phyloP scores from a whole-genome alignment of 1,140 invertebrate species.

The Dendrolimus kikuchii region DNA sequence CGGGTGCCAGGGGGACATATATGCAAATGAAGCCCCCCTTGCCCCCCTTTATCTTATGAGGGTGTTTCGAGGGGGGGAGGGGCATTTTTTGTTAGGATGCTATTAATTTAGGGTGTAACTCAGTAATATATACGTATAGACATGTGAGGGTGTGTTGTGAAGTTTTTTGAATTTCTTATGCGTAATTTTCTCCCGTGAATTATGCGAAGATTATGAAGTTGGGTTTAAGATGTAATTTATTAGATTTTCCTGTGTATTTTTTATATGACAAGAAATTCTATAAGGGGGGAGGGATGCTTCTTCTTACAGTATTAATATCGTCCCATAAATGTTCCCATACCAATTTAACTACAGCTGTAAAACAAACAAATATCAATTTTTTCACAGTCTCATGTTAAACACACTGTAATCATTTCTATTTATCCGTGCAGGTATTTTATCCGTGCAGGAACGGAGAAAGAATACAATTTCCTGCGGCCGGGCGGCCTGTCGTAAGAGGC shows the following conservation, averaged over 20 bases:
- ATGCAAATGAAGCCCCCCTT: constrained; percentile 63
- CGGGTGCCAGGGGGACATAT: constrained; percentile 67
- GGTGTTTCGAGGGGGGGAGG: constrained; percentile 50
- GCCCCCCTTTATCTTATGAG: constrained; percentile 19
- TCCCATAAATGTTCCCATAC: too few species aligned
- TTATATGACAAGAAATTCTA: too few species aligned
- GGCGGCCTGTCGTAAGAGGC: too few species aligned
- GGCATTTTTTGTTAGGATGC: constrained; percentile 66
- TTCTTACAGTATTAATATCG: too few species aligned
- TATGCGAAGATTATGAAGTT: constrained; percentile 36
- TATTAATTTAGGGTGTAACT: constrained; percentile 71
- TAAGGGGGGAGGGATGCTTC: too few species aligned
- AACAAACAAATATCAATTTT: too few species aligned
- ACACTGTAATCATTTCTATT: too few species aligned
- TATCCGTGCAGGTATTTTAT: too few species aligned
- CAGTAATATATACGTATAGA: constrained; percentile 48
- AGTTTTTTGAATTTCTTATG: constrained; percentile 26
- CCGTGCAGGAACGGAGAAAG: too few species aligned
- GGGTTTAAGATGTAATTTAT: constrained; percentile 24
- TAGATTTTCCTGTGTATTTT: constrained; percentile 1
- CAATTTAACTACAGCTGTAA: too few species aligned
- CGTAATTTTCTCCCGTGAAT: constrained; percentile 51
- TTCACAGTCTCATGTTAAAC: too few species aligned
- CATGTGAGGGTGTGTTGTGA: constrained; percentile 29
- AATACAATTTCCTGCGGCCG: too few species aligned